Evolutionary conservation across 1,140 invertebrate species (phyloP).

Genomic region (Pogonomyrmex barbatus): DNA sequence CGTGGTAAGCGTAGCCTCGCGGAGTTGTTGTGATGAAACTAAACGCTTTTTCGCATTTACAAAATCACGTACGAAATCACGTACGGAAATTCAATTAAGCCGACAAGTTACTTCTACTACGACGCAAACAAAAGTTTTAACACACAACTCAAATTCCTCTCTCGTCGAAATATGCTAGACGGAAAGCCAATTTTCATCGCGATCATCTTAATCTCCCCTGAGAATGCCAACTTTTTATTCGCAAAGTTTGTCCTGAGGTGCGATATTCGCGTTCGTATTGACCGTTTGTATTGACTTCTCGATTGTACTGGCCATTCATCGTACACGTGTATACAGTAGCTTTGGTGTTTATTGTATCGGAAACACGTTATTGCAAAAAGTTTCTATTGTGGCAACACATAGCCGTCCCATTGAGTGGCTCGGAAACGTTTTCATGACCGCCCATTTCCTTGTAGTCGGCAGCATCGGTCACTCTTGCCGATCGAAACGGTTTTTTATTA

Average conservation of each 20-base stretch:
- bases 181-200: background rate
- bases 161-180: no score
- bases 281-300: background rate
- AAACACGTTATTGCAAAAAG: constrained; percentile 35
- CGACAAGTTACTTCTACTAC: background rate
- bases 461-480: constrained; percentile 4
- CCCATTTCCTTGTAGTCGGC: constrained; percentile 41
- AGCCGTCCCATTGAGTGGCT: constrained; percentile 27
- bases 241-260: background rate
- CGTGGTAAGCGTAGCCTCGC: background rate
- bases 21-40: background rate
- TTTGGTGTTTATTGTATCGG: constrained; percentile 14
- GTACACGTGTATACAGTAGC: background rate
- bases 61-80: background rate
- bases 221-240: background rate
- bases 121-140: background rate
- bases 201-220: background rate
- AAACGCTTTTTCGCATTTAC: background rate
- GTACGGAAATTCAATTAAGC: constrained; percentile 1
- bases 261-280: background rate
- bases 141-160: background rate
- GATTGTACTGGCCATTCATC: background rate
- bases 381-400: constrained; percentile 38
- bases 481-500: constrained; percentile 52
- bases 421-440: constrained; percentile 29